phyloP scores from a whole-genome alignment of 1,140 invertebrate species.

The Drosophila arizonae region DNA sequence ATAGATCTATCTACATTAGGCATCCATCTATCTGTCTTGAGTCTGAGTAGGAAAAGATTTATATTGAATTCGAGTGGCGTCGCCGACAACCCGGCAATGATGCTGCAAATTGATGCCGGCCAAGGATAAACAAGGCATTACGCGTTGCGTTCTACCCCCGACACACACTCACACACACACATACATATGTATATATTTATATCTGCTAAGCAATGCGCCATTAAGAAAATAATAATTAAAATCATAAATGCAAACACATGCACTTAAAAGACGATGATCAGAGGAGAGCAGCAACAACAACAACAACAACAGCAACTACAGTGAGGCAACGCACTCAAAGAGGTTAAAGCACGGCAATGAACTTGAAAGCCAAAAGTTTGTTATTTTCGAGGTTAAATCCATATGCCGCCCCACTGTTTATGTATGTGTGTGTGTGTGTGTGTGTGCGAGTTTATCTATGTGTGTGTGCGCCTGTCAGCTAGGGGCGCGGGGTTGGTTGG shows the following conservation, averaged over 20 bases:
- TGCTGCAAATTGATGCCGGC: neutral
- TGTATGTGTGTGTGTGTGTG: too few species aligned
- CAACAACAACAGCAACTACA: slow-evolving; percentile 23
- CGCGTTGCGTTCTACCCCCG: neutral
- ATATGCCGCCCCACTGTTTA: slow-evolving; percentile 19
- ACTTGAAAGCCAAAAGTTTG: slow-evolving; percentile 72
- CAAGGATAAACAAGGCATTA: slow-evolving; percentile 6
- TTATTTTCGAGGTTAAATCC: slow-evolving; percentile 69
- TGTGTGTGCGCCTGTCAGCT: neutral
- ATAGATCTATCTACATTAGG: neutral
- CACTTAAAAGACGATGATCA: slow-evolving; percentile 22
- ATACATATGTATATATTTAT: neutral
- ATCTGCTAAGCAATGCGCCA: slow-evolving; percentile 2
- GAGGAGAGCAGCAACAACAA: slow-evolving; percentile 24
- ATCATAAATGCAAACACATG: slow-evolving; percentile 40
- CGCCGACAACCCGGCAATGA: neutral
- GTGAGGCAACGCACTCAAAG: slow-evolving; percentile 61
- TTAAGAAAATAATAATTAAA: slow-evolving; percentile 18
- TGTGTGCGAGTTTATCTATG: too few species aligned
- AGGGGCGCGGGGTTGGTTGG: slow-evolving; percentile 22
- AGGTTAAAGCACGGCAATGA: slow-evolving; percentile 77
- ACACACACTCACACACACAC: too few species aligned
- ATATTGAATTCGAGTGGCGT: neutral
- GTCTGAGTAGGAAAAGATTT: neutral
- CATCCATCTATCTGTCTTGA: too few species aligned